phyloP scores from a whole-genome alignment of 2,797 vertebrate genomes.

The Sebastes vulpes region DNA sequence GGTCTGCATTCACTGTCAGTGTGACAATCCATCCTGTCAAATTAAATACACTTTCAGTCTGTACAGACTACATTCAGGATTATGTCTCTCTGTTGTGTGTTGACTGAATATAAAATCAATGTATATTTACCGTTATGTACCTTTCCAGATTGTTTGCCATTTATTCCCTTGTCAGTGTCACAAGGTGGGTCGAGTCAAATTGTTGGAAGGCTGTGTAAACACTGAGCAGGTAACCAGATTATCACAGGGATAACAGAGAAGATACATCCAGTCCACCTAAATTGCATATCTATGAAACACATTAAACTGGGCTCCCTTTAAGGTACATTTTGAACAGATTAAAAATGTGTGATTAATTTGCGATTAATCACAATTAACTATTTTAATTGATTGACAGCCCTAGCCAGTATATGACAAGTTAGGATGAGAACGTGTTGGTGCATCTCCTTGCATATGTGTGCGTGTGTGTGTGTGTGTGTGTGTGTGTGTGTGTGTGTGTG shows the following conservation, averaged over 20 bases:
- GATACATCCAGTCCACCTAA: neutral
- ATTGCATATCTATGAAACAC: neutral
- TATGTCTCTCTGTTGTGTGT: neutral
- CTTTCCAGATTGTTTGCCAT: neutral
- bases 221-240: neutral
- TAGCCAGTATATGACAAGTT: too few relatives aligned
- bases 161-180: neutral
- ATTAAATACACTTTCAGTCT: neutral
- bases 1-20: constrained; percentile 9
- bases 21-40: neutral
- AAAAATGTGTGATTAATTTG: too few relatives aligned
- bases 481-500: neutral
- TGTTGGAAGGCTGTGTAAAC: neutral
- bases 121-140: neutral
- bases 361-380: too few relatives aligned
- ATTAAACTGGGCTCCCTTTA: too few relatives aligned
- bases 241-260: neutral
- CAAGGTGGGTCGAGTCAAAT: neutral
- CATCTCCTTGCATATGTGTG: constrained; percentile 10
- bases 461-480: neutral
- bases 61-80: neutral
- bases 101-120: neutral
- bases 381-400: too few relatives aligned
- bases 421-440: neutral
- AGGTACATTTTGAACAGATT: too few relatives aligned